Percentiles rank a stretch among this genome's conserved stretches.
These are phyloP conservation scores for Synergus japonicus DNA, from an alignment of 2,888 invertebrate species.

Conservation along the genomic window DNA sequence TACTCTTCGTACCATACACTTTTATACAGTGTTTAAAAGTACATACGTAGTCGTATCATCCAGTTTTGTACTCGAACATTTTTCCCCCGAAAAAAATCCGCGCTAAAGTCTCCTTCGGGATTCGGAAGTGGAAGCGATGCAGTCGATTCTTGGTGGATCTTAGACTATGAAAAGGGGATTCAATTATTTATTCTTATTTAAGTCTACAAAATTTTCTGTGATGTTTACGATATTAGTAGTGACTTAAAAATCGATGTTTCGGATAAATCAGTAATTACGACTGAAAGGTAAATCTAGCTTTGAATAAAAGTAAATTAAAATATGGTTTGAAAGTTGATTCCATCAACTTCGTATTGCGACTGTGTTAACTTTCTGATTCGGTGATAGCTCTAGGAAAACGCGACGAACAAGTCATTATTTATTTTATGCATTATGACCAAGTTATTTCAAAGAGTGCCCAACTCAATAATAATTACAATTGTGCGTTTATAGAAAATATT, in stretches of 20 bases:
- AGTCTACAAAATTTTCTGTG: constrained; percentile 34
- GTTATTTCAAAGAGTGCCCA: too few species aligned
- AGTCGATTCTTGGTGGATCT: constrained; percentile 42
- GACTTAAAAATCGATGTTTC: constrained; percentile 4
- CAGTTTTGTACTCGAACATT: neutral
- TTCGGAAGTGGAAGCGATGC: constrained; percentile 37
- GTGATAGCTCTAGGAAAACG: neutral
- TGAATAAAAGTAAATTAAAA: neutral
- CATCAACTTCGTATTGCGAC: neutral
- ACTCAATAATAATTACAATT: too few species aligned
- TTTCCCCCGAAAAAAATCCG: neutral
- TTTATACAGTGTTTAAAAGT: constrained; percentile 30
- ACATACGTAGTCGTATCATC: constrained; percentile 31
- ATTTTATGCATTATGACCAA: constrained; percentile 2
- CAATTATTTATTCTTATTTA: constrained; percentile 52
- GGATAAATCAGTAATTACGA: neutral
- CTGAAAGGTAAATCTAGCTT: neutral
- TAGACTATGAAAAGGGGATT: constrained; percentile 40
- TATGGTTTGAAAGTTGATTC: neutral
- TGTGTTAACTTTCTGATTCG: neutral
- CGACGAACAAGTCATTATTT: constrained; percentile 7
- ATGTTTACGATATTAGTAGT: constrained; percentile 7
- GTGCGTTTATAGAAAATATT: constrained; percentile 4
- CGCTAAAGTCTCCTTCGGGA: constrained; percentile 38
- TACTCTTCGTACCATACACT: constrained; percentile 12